Conservation (phyloP, 2,113 vertebrate genomes). For the Murina feae region DNA sequence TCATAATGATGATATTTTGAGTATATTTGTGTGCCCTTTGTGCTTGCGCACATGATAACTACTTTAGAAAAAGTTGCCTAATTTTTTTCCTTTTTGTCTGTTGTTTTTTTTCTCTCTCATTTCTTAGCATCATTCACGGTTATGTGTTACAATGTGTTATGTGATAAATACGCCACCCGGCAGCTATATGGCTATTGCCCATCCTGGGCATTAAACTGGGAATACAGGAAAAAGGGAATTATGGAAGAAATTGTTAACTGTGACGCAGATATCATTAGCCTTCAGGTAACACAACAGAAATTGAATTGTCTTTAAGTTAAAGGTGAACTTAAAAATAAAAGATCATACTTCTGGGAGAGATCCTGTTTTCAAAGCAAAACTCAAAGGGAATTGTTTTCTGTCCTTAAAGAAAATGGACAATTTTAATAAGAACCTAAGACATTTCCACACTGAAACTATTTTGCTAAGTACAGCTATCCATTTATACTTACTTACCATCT, state of each 20-base stretch:
- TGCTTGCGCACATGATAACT: slow-evolving; percentile 20
- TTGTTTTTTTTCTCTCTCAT: slow-evolving; percentile 42
- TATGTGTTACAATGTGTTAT: slow-evolving; percentile 99
- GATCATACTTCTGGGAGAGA: not conserved
- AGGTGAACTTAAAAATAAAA: slow-evolving; percentile 50
- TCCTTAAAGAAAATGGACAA: not conserved
- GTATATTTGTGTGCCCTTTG: not conserved
- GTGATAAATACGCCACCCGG: slow-evolving; percentile 98
- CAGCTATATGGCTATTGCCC: slow-evolving; percentile 99
- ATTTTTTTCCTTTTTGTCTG: slow-evolving; percentile 66
- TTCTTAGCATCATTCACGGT: slow-evolving; percentile 94
- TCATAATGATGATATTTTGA: not conserved
- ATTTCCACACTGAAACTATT: slow-evolving; percentile 11
- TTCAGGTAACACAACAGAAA: slow-evolving; percentile 84
- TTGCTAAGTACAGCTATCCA: not conserved
- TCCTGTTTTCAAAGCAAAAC: slow-evolving; percentile 23
- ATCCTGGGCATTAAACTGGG: slow-evolving; percentile 98
- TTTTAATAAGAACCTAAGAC: not conserved
- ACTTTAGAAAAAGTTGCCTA: slow-evolving; percentile 60
- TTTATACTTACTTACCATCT: not conserved
- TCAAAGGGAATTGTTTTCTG: slow-evolving; percentile 19
- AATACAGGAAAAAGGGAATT: slow-evolving; percentile 99
- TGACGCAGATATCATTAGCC: slow-evolving; percentile 97
- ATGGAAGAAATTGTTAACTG: slow-evolving; percentile 99
- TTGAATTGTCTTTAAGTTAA: slow-evolving; percentile 55